A percentile compares a stretch with the other conserved stretches of the same genome.
Conservation (phyloP, 2,113 vertebrate genomes). For the Okapia johnstoni region DNA sequence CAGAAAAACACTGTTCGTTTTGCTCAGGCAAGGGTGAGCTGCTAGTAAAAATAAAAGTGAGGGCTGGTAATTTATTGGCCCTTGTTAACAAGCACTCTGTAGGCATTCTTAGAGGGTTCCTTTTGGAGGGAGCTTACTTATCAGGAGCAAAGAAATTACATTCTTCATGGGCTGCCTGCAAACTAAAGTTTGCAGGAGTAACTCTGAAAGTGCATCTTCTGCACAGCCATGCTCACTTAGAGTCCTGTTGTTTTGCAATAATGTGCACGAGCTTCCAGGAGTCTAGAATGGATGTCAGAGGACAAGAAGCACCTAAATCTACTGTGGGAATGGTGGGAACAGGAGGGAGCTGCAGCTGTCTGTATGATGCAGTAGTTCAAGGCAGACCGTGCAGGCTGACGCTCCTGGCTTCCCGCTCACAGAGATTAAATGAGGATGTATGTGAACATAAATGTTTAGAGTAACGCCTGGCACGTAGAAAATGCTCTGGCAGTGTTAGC, state of each 20-base stretch:
- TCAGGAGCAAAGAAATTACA: constrained; percentile 24
- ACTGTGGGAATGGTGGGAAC: accelerated
- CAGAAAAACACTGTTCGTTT: constrained; percentile 33
- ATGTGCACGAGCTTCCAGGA: background rate
- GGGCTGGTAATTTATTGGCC: constrained; percentile 39
- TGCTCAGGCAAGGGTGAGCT: constrained; percentile 33
- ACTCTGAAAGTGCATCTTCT: background rate
- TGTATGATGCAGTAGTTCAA: background rate
- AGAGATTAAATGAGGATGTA: background rate
- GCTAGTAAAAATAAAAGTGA: constrained; percentile 47
- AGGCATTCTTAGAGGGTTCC: constrained; percentile 6
- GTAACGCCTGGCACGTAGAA: background rate
- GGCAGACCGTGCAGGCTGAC: background rate
- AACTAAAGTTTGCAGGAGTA: background rate
- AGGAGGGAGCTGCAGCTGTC: background rate
- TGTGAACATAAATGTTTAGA: background rate
- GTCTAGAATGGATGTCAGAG: background rate
- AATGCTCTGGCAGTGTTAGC: background rate
- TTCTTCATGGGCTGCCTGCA: background rate
- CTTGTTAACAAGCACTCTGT: constrained; percentile 42
- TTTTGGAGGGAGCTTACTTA: background rate
- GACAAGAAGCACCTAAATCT: background rate
- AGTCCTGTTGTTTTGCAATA: background rate
- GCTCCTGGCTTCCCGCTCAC: background rate
- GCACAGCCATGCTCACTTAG: background rate